A percentile compares a stretch with the other conserved stretches of the same genome.
Evolutionary conservation across 1,140 invertebrate genomes (phyloP).

Genomic region (Halictus rubicundus): DNA sequence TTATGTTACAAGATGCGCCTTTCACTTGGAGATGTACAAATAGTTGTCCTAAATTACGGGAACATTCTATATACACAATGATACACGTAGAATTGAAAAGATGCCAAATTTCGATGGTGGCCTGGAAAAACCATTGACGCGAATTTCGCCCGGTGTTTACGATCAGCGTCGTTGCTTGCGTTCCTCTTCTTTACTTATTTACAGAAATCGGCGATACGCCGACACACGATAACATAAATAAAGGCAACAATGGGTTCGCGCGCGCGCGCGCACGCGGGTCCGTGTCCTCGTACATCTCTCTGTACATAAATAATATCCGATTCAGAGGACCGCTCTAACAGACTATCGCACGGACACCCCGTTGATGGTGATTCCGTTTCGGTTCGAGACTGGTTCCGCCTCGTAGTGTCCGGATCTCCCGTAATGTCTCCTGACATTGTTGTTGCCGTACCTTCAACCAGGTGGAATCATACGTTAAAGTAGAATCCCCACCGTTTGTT

Average conservation of each 20-base stretch:
- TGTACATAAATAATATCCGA: slow-evolving; percentile 55
- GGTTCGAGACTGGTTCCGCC: slow-evolving; percentile 83
- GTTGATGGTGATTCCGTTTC: slow-evolving; percentile 87
- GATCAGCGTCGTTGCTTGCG: background rate
- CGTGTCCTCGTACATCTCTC: slow-evolving; percentile 9
- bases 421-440: slow-evolving; percentile 83
- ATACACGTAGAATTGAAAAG: slow-evolving; percentile 61
- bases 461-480: slow-evolving; percentile 40
- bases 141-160: background rate
- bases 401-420: slow-evolving; percentile 85
- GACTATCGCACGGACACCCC: slow-evolving; percentile 86
- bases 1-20: slow-evolving; percentile 50
- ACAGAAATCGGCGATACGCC: slow-evolving; percentile 50
- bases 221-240: slow-evolving; percentile 57
- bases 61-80: slow-evolving; percentile 74
- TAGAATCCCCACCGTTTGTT: no score
- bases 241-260: slow-evolving; percentile 53
- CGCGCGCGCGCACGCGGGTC: slow-evolving; percentile 7
- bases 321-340: slow-evolving; percentile 18
- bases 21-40: slow-evolving; percentile 41
- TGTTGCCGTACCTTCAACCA: slow-evolving; percentile 79
- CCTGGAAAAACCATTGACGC: background rate
- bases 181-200: slow-evolving; percentile 51
- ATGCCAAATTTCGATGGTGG: background rate
- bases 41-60: slow-evolving; percentile 51